phyloP scores from a whole-genome alignment of 2,113 vertebrate genomes.

The Gymnocephalus cernua region DNA sequence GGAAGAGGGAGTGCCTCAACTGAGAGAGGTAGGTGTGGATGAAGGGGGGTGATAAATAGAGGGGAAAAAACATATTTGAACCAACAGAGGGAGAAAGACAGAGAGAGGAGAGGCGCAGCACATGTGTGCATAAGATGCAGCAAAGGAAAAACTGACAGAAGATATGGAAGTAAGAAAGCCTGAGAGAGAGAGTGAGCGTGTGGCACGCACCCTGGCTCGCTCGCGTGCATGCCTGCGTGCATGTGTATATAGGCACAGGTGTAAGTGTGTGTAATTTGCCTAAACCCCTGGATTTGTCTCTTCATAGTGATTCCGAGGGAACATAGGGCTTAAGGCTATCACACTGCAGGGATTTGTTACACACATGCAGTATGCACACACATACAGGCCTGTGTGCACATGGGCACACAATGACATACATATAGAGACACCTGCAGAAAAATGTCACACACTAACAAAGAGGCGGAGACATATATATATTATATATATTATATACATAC shows the following conservation, averaged over 20 bases:
- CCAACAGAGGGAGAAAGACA: conserved; percentile 9
- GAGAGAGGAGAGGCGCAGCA: conserved; percentile 7
- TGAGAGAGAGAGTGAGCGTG: conserved; percentile 3
- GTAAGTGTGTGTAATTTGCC: conserved; percentile 69
- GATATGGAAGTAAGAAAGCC: conserved; percentile 6
- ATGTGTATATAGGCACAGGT: conserved; percentile 43
- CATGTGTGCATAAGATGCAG: conserved; percentile 43
- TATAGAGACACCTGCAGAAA: conserved; percentile 3
- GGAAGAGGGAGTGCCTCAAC: conserved; percentile 16
- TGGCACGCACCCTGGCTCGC: too few relatives aligned
- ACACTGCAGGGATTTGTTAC: conserved; percentile 61
- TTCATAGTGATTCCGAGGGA: conserved; percentile 58
- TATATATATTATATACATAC: background rate
- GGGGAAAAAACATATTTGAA: conserved; percentile 31
- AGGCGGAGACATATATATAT: background rate
- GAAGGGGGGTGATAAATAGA: conserved; percentile 11
- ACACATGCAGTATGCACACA: conserved; percentile 24
- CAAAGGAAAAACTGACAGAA: conserved; percentile 33
- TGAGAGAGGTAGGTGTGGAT: conserved; percentile 9
- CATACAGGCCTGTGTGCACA: background rate
- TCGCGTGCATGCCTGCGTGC: conserved; percentile 15
- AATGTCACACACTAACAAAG: background rate
- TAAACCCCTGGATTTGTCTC: conserved; percentile 71
- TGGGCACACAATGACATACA: background rate
- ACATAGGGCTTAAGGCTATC: conserved; percentile 71